Evolutionary conservation across 92 coral and sea anemone species (phyloP), one percentile per base, ranked within the genome.

Genomic region (Hydrozoanthus gracilis): DNA sequence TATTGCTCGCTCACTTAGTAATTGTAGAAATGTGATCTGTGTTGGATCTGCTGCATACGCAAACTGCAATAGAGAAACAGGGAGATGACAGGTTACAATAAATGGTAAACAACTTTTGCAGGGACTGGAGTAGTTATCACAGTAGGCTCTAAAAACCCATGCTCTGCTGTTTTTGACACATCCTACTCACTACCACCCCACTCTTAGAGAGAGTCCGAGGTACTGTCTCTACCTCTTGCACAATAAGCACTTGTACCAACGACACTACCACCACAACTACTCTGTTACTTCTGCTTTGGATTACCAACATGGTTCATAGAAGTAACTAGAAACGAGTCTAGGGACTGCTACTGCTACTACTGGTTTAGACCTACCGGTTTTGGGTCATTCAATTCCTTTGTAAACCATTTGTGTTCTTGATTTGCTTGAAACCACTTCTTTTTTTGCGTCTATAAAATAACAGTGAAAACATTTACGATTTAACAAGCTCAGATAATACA

Each of bases 1-100:
- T 85, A 91, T 82, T 72, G 95, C 98, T 84, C 83, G 93, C 84
- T 92, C 93, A 78, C 98, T 95, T 73, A 93, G 90, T 66, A 96
- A 89, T 61, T 95, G 98, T 10, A 96, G 92, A 89, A 95, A 96
- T 44, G 87, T 89, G 52, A 96, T 72, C 86, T 96, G 98, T 35
- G 79, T 92, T 69, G 93, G 94, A 66, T 96, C 96, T 7, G 92
- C 88, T 74, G 78, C 71, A 90, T 95, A 96, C 48, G 70, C 70
- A 74, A 96, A 87, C 99, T 96, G 87, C 4, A 76, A 71, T 14
- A 72, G 67, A 70, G 62, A 15, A 71, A 39, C 12, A 52, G n/a
- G 9, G 4, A 60, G 17, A 39, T 1, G n/a, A 71, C 44, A 11
- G 46, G 39, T 14, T 39, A 56, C 16, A n/a, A 76, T 55, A 3